Evolutionary conservation across 2,888 invertebrate genomes (phyloP).

Genomic region (Drosophila anceps): DNA sequence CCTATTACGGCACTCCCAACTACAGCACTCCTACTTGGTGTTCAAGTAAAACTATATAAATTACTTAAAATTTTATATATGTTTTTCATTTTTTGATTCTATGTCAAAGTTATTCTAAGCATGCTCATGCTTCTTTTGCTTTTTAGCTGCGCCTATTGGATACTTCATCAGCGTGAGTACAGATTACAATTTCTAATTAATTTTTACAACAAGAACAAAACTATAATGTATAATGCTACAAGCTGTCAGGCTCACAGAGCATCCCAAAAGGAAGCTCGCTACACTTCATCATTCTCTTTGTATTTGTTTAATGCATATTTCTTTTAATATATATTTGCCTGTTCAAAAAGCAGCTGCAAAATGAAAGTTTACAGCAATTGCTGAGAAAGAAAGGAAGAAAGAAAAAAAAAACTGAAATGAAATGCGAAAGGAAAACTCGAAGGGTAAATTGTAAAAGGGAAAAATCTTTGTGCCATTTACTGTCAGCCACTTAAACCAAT

Average conservation of each 20-base stretch:
- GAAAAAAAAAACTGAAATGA: neutral
- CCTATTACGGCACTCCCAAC: too few relatives aligned
- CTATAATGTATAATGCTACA: neutral
- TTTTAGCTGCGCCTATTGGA: neutral
- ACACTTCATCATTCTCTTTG: neutral
- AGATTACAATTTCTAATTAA: neutral
- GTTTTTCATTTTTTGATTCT: neutral
- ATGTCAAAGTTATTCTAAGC: neutral
- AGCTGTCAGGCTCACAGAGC: neutral
- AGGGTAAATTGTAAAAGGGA: constrained; percentile 19
- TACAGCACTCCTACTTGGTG: neutral
- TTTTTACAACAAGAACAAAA: neutral
- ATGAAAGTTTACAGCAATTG: constrained; percentile 3
- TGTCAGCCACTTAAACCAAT: constrained; percentile 68
- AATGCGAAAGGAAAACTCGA: constrained; percentile 7
- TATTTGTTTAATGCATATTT: constrained; percentile 11
- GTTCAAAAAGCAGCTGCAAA: neutral
- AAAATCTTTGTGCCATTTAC: constrained; percentile 61
- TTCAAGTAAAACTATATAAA: neutral
- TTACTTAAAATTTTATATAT: neutral
- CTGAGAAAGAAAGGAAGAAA: neutral
- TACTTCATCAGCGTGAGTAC: neutral
- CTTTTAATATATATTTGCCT: neutral
- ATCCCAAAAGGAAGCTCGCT: neutral
- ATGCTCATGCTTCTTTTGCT: neutral